These are phyloP conservation scores for Diacarnus erythraeanus DNA, from an alignment of 37 sponge, comb jelly and placozoan species.

Conservation along the genomic window DNA sequence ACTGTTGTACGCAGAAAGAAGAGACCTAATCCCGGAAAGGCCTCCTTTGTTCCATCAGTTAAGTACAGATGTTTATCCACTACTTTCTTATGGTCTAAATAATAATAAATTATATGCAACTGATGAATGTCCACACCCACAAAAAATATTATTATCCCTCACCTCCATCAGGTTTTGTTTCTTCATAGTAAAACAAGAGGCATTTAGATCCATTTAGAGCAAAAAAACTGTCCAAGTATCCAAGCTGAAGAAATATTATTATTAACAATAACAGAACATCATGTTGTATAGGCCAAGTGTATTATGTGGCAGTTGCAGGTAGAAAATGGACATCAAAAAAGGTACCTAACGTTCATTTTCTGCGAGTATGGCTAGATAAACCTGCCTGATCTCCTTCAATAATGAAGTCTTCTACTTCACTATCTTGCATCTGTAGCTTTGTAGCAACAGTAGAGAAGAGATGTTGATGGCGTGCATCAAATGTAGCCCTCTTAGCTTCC, in stretches of 20 bases:
- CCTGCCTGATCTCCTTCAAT: constrained; percentile 80
- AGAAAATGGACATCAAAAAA: constrained; percentile 14
- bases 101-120: neutral
- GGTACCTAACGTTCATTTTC: too few relatives aligned
- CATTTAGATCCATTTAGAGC: constrained; percentile 57
- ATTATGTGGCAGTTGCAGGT: constrained; percentile 44
- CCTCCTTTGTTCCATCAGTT: constrained; percentile 78
- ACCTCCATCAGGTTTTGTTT: constrained; percentile 1
- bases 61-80: constrained; percentile 47
- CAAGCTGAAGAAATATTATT: constrained; percentile 29
- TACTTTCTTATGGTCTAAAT: constrained; percentile 17
- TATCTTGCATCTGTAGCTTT: constrained; percentile 62
- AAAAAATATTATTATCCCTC: neutral
- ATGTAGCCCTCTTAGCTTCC: constrained; percentile 76
- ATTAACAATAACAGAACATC: too few relatives aligned
- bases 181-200: constrained; percentile 62
- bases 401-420: constrained; percentile 87
- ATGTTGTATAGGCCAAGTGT: too few relatives aligned
- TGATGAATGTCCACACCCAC: neutral
- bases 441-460: constrained; percentile 72
- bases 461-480: constrained; percentile 91
- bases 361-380: too few relatives aligned
- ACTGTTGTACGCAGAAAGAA: constrained; percentile 62
- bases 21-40: constrained; percentile 69
- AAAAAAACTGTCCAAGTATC: constrained; percentile 65